Conservation (phyloP, 1,140 invertebrate species). For the Araneus ventricosus region DNA sequence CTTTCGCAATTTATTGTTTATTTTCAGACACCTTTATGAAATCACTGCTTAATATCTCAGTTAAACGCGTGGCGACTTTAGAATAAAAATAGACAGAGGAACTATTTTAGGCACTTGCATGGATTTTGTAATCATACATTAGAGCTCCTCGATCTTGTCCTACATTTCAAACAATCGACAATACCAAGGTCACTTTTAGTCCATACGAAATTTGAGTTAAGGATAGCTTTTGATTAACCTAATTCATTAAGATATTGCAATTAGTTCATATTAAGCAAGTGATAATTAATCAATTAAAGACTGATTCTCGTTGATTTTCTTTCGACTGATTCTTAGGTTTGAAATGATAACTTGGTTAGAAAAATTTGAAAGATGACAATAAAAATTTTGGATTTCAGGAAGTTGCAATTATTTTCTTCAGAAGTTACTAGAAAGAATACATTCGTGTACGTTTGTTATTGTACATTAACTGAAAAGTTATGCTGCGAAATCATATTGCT, state of each 20-base stretch:
- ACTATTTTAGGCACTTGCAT: not conserved
- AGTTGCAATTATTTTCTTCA: too few species aligned
- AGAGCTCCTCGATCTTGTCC: not conserved
- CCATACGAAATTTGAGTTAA: not conserved
- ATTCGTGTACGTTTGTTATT: too few species aligned
- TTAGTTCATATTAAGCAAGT: not conserved
- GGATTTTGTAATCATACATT: not conserved
- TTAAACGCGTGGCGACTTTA: not conserved
- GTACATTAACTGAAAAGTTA: too few species aligned
- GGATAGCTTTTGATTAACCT: not conserved
- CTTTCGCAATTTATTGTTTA: not conserved
- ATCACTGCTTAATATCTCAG: not conserved
- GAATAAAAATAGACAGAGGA: not conserved
- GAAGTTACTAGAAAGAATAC: too few species aligned
- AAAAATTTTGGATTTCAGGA: too few species aligned
- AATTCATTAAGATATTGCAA: not conserved
- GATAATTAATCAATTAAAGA: not conserved
- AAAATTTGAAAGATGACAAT: too few species aligned
- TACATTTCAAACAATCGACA: not conserved
- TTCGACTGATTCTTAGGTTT: too few species aligned
- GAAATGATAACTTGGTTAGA: too few species aligned
- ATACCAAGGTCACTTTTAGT: not conserved
- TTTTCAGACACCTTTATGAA: not conserved
- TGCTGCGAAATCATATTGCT: too few species aligned
- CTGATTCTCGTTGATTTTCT: too few species aligned